Base-by-base conservation (phyloP, 2,888 invertebrate species). In the Hedya salicella region DNA sequence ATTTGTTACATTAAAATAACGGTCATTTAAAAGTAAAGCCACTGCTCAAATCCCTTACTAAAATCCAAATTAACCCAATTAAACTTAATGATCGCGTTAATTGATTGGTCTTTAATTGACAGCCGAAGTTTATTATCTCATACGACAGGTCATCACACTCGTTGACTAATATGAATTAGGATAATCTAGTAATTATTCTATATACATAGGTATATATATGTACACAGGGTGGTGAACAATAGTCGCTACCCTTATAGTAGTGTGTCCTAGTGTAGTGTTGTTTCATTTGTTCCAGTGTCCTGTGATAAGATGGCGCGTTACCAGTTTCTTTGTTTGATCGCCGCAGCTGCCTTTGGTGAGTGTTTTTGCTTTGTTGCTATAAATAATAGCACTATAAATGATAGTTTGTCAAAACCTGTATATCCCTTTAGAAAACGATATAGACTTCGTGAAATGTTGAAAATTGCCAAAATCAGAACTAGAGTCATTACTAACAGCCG, bases 291-390 rank as follows among this genome's bases (percentile, higher is more conserved):
- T 84, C 70, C 86, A 88, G 82, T 73, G 68, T 62, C 69, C 70
- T 73, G 75, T 75, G 71, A 78, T 79, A 77, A 81, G 75, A 90
- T 91, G 91, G 86, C 85, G 80, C 79, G 77, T 76, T 79, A 82
- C 81, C 81, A 82, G 75, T 75, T 83, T 67, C 72, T 83, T 68
- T 84, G 76, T 78, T 73, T 89, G 73, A 70, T 88, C 78, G 68
- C 84, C 73, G 76, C 78, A 52, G 73, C 82, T 60, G 74, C 78
- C 52, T 77, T 86, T 69, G 87, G 90, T 90, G 83, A 83, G 88
- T 69, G 9, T 36, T 36, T 66, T 69, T 69, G 32, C 67, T 63
- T 62, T 19, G 21, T 59, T 48, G 39, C 36, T 48, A 21, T 63
- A 56, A 39, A 46, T 21, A 36, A 16, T 21, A 54, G n/a, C n/a